phyloP scores from a whole-genome alignment of 2,888 invertebrate genomes.

The Eurois occulta region DNA sequence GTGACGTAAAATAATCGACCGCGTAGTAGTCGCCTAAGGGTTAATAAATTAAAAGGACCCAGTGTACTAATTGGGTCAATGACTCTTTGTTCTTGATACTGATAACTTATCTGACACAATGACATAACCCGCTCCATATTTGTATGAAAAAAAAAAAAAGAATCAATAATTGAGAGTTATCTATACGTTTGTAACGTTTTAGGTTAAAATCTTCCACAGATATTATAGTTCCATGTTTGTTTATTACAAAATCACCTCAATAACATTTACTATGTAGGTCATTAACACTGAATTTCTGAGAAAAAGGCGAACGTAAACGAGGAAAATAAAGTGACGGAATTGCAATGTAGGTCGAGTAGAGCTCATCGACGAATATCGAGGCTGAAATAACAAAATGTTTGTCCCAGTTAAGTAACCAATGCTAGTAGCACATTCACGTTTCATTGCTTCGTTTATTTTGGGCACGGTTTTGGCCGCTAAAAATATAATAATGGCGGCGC shows the following conservation, averaged over 20 bases:
- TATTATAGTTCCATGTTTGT: slow-evolving; percentile 22
- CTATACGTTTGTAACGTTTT: slow-evolving; percentile 22
- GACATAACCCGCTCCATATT: slow-evolving; percentile 42
- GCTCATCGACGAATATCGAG: slow-evolving; percentile 73
- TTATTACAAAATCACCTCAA: slow-evolving; percentile 62
- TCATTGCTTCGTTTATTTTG: slow-evolving; percentile 42
- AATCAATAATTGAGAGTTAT: slow-evolving; percentile 45
- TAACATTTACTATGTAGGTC: slow-evolving; percentile 80
- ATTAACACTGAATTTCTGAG: slow-evolving; percentile 85
- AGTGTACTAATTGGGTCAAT: slow-evolving; percentile 83
- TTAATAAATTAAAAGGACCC: slow-evolving; percentile 79
- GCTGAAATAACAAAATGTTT: slow-evolving; percentile 78
- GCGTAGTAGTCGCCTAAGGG: slow-evolving; percentile 74
- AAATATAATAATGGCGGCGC: slow-evolving; percentile 13
- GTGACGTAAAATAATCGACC: slow-evolving; percentile 79
- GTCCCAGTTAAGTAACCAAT: slow-evolving; percentile 74
- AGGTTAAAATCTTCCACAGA: slow-evolving; percentile 37
- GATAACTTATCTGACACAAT: slow-evolving; percentile 72
- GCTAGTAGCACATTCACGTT: slow-evolving; percentile 60
- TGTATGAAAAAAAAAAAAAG: slow-evolving; percentile 66
- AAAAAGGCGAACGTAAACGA: slow-evolving; percentile 79
- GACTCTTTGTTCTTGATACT: slow-evolving; percentile 82
- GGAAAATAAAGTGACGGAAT: slow-evolving; percentile 80
- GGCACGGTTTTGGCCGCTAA: slow-evolving; percentile 32
- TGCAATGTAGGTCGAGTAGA: slow-evolving; percentile 82